A percentile compares a stretch with the other conserved stretches of the same genome.
These are phyloP conservation scores for Tribolium madens DNA, from an alignment of 1,140 invertebrate species.

Conservation along the genomic window DNA sequence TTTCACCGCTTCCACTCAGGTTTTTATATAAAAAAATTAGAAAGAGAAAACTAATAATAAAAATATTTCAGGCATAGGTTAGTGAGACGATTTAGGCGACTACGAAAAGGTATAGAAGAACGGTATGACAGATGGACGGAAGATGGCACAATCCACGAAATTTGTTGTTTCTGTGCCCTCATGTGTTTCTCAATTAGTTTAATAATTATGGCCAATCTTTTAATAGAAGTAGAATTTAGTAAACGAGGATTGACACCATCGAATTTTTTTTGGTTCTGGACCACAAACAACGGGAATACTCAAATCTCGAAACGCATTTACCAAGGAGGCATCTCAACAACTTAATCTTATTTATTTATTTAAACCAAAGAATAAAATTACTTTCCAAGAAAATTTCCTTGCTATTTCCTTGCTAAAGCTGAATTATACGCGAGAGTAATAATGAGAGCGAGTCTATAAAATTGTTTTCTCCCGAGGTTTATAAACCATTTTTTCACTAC, in stretches of 20 bases:
- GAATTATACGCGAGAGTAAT: no score
- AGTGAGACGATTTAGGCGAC: conserved; percentile 32
- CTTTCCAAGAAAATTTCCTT: neutral
- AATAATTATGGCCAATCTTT: conserved; percentile 58
- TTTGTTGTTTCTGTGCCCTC: conserved; percentile 60
- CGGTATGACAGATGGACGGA: conserved; percentile 53
- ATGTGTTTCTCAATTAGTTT: conserved; percentile 62
- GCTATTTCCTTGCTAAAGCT: no score
- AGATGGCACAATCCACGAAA: conserved; percentile 53
- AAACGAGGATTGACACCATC: conserved; percentile 44
- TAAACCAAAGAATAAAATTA: neutral
- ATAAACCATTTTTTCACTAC: no score
- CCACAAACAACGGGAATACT: conserved; percentile 26
- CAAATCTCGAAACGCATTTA: conserved; percentile 1
- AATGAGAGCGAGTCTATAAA: no score
- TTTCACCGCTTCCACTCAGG: conserved; percentile 1
- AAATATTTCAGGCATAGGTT: conserved; percentile 52
- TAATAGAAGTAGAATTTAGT: conserved; percentile 59
- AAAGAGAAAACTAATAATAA: neutral
- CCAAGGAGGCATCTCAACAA: neutral
- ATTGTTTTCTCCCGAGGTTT: no score
- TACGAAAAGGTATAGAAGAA: conserved; percentile 43
- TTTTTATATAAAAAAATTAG: neutral
- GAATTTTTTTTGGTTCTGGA: conserved; percentile 45
- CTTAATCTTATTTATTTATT: conserved; percentile 16